Evolutionary conservation across 2,888 invertebrate genomes (phyloP).

Genomic region (Salpingus planirostris): DNA sequence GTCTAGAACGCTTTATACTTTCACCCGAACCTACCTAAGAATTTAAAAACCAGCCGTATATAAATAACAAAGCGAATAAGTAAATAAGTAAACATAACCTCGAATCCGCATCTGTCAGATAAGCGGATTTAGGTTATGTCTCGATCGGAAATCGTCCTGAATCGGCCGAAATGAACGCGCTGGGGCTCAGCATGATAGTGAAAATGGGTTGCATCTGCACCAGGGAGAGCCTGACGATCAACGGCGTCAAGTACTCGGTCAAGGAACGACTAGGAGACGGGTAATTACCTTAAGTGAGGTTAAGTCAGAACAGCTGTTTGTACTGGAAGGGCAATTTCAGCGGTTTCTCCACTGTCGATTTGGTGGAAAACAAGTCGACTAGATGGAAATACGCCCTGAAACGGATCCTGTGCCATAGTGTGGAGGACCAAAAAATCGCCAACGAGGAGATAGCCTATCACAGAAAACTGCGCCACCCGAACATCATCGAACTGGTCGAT

Average conservation of each 20-base stretch:
- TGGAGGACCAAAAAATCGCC: slow-evolving; percentile 65
- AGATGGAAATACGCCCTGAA: slow-evolving; percentile 67
- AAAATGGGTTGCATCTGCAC: slow-evolving; percentile 71
- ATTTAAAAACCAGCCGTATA: too few relatives aligned
- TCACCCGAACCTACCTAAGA: too few relatives aligned
- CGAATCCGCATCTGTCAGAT: too few relatives aligned
- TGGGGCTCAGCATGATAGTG: slow-evolving; percentile 59
- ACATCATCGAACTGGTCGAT: slow-evolving; percentile 64
- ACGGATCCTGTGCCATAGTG: slow-evolving; percentile 69
- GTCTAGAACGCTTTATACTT: too few relatives aligned
- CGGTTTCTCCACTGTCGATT: slow-evolving; percentile 72
- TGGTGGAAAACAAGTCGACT: slow-evolving; percentile 59
- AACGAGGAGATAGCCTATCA: slow-evolving; percentile 67
- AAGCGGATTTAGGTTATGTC: too few relatives aligned
- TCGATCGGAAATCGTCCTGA: too few relatives aligned
- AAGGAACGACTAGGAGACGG: slow-evolving; percentile 68
- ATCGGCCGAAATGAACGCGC: slow-evolving; percentile 54
- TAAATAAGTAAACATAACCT: too few relatives aligned
- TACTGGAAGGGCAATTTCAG: too few relatives aligned
- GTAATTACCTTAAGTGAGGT: too few relatives aligned
- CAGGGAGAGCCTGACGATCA: slow-evolving; percentile 60
- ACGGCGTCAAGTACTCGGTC: slow-evolving; percentile 60
- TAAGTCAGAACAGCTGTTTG: too few relatives aligned
- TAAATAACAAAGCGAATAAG: too few relatives aligned
- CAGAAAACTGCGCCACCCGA: slow-evolving; percentile 59